These are phyloP conservation scores for Paragorgia papillata DNA, from an alignment of 92 coral and sea anemone species.

Conservation along the genomic window DNA sequence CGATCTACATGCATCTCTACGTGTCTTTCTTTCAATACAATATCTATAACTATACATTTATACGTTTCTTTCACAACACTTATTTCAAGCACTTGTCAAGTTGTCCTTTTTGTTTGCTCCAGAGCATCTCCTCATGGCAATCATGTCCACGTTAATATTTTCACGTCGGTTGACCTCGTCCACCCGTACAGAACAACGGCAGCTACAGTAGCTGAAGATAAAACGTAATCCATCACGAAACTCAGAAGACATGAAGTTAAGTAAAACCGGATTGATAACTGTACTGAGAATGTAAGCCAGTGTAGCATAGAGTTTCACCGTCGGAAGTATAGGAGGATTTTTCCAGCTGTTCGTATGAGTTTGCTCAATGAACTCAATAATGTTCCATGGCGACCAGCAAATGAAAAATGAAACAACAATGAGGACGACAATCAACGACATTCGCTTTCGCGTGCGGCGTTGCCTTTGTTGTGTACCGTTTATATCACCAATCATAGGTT, in stretches of 20 bases:
- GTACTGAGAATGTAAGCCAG: not conserved
- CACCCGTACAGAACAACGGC: not conserved
- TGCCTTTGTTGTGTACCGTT: constrained; percentile 12
- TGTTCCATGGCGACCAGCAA: constrained; percentile 16
- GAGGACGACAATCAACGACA: not conserved
- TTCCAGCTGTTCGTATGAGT: too few species aligned
- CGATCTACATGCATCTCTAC: too few species aligned
- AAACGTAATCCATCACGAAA: not conserved
- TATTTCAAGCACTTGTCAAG: too few species aligned
- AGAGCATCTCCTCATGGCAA: too few species aligned
- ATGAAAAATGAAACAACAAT: constrained; percentile 1
- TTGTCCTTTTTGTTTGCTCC: too few species aligned
- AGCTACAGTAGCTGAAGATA: not conserved
- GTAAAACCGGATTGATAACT: not conserved
- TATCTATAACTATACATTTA: too few species aligned
- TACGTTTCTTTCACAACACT: too few species aligned
- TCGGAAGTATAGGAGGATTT: not conserved
- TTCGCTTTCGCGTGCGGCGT: not conserved
- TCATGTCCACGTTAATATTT: too few species aligned
- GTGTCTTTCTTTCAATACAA: too few species aligned
- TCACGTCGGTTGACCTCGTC: too few species aligned
- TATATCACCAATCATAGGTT: not conserved
- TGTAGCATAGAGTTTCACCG: not conserved
- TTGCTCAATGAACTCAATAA: not conserved
- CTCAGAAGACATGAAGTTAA: constrained; percentile 9